Percentiles rank a stretch among this genome's conserved stretches.
Conservation (phyloP, 2,113 vertebrate genomes). For the Rhineura floridana region DNA sequence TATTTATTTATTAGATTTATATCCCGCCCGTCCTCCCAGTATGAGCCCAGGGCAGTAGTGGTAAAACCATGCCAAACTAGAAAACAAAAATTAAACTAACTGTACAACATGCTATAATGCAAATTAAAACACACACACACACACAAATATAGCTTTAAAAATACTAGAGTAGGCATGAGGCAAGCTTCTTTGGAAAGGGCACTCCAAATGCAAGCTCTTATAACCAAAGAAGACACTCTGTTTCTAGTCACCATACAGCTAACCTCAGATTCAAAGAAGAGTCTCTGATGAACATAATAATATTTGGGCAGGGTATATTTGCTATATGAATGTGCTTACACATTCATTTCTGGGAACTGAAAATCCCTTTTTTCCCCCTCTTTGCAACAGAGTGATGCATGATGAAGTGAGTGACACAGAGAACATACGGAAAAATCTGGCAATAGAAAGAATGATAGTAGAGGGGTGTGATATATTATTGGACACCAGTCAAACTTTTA, state of each 20-base stretch:
- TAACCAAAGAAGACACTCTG: background rate
- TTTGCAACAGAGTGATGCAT: conserved; percentile 89
- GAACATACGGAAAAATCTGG: conserved; percentile 96
- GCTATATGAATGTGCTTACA: background rate
- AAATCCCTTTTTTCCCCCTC: background rate
- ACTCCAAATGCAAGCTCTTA: background rate
- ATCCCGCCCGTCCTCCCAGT: no score
- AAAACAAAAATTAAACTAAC: background rate
- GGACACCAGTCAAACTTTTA: conserved; percentile 96
- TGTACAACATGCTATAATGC: background rate
- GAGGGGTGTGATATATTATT: conserved; percentile 96
- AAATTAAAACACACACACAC: no score
- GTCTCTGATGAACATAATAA: background rate
- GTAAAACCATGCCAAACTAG: background rate
- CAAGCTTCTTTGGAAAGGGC: background rate
- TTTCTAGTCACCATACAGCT: background rate
- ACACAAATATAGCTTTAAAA: no score
- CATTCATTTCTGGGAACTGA: background rate
- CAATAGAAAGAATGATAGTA: conserved; percentile 96
- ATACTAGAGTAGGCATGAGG: background rate
- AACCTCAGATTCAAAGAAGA: background rate
- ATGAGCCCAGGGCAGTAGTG: no score
- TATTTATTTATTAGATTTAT: no score
- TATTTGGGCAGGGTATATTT: background rate
- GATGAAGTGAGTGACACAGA: conserved; percentile 98